Evolutionary conservation across 2,113 vertebrate species (phyloP), one percentile per base, ranked within the genome.

Genomic region (Glaucidium brasilianum): DNA sequence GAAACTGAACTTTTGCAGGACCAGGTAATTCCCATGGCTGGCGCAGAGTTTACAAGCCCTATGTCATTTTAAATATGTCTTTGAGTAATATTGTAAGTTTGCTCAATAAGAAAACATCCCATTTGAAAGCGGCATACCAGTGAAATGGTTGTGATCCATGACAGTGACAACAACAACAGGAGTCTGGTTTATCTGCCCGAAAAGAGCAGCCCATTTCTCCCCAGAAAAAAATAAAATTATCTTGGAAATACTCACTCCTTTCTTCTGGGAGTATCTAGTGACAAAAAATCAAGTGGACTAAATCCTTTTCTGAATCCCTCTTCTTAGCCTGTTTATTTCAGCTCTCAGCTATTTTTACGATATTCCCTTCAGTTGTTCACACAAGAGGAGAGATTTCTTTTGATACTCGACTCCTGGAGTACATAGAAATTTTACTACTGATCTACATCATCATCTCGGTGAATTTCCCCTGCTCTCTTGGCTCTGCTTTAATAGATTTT

Each of bases 1-100:
- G n/a, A n/a, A n/a, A n/a, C 37, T 34, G 39, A 60, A 86, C 29
- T 67, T 86, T 60, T 12, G 39, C 8, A 47, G 19, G 34, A 37
- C 21, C 14, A 9, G 19, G 5, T 59, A 53, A 25, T 79, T 59
- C 25, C n/a, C 18, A n/a, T 15, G 12, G 37, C 25, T 80, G 25
- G 30, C 2, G 2, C 16, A 63, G 4, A 20, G 16, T 4, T 62
- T 47, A 47, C 0, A 4, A n/a, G 11, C 6, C 15, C 5, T 13
- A 6, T 29, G 8, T 22, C n/a, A 2, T n/a, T 9, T 49, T 67
- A 74, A 18, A 30, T 49, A 55, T 27, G n/a, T n/a, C 25, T 67
- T 35, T 14, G 35, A 64, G 35, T 34, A 13, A 39, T 35, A 45
- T 45, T 45, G 17, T 45, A 45, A 50, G 11, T 41, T 91, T 43